Base-by-base conservation (phyloP, 2,888 invertebrate genomes). In the Eristalis tenax region DNA sequence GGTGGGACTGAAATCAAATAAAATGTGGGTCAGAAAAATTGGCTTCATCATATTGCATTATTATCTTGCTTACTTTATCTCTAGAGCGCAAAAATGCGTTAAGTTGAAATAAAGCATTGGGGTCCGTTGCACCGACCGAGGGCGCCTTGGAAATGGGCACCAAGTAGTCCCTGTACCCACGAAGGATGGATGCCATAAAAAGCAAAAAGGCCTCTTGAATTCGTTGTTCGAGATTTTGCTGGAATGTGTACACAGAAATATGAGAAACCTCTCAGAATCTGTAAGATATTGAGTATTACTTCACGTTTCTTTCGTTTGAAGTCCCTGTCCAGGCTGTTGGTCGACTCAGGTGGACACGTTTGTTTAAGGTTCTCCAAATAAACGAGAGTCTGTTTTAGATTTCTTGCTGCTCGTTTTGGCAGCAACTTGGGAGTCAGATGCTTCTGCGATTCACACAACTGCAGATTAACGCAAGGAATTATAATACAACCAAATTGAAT, bases 171-270 rank as follows among this genome's bases (percentile, higher is more conserved):
- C 97, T 95, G 93, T 99, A 99, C 0, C 98, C 99, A 91, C 97
- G 97, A 88, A 99, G 93, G 80, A 98, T 96, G 63, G 96, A 95
- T 13, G 98, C 98, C 97, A 98, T 99, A 92, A 99, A 99, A 75
- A 98, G 95, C 35, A 99, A 94, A 93, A 99, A 99, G 5, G 98
- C 98, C 93, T 99, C 99, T 94, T 99, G 99, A 88, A 99, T 99
- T 93, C 97, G 97, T 89, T 98, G 94, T 92, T 99, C 99, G 91
- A 98, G 94, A 22, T 96, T 95, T 94, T 97, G 96, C 95, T 98
- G 59, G 50, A 81, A 57, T 11, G 38, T 6, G 8, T 59, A 26
- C 38, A 38, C n/a, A 13, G 4, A 59, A 28, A 38, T 2, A 38
- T 38, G 38, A 38, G 38, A 1, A 59, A 59, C 13, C 26, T 2